Percentiles rank a stretch among this genome's conserved stretches.
phyloP scores from a whole-genome alignment of 1,140 invertebrate genomes.

The Diachasmimorpha longicaudata region DNA sequence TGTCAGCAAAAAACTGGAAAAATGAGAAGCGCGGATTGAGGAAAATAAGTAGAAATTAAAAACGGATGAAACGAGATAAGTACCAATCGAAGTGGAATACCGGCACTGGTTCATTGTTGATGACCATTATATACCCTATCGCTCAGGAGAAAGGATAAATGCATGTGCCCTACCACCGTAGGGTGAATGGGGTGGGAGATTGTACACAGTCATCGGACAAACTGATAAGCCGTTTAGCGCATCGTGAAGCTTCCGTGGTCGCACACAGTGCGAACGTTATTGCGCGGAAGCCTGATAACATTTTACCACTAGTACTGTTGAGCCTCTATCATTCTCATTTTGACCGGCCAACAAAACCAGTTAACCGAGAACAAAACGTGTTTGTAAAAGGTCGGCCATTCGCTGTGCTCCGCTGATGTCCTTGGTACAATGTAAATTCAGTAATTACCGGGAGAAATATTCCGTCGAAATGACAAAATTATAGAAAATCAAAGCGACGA shows the following conservation, averaged over 20 bases:
- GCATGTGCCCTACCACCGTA: not conserved
- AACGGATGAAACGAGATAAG: not conserved
- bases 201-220: constrained; percentile 17
- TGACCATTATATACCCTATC: constrained; percentile 1
- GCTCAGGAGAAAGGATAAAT: constrained; percentile 10
- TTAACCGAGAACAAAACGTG: not conserved
- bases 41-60: not conserved
- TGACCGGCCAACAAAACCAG: not conserved
- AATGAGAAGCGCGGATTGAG: not conserved
- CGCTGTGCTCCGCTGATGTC: not conserved
- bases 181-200: not conserved
- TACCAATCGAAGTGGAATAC: constrained; percentile 2
- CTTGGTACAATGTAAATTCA: not conserved
- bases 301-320: not conserved
- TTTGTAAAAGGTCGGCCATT: not conserved
- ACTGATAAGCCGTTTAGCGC: constrained; percentile 27
- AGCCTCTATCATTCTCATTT: constrained; percentile 1
- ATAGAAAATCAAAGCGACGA: too few relatives aligned
- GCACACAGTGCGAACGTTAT: constrained; percentile 15
- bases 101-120: not conserved
- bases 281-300: constrained; percentile 26
- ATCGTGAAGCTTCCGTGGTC: constrained; percentile 17
- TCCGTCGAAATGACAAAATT: too few relatives aligned
- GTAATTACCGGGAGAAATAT: not conserved
- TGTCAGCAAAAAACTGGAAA: not conserved